Conservation (phyloP, 2,797 vertebrate species). For the Premnoplex brunnescens region DNA sequence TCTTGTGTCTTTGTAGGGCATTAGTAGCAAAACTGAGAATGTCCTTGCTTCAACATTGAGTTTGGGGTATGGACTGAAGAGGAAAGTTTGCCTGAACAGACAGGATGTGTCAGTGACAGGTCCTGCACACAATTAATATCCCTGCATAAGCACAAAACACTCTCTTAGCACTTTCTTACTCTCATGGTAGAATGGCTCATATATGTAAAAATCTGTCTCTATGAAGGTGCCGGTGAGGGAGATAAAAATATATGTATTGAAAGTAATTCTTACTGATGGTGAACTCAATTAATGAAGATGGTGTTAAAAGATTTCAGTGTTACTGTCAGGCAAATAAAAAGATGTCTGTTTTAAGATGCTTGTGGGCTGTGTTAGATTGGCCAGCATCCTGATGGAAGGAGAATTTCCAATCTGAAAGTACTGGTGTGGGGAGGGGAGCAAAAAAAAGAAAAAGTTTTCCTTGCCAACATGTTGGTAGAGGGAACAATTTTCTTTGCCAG, state of each 20-base stretch:
- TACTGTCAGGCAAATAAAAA: not conserved
- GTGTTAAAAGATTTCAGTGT: not conserved
- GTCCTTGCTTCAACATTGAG: not conserved
- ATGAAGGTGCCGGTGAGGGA: not conserved
- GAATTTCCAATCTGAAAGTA: not conserved
- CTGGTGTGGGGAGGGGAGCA: rapidly evolving
- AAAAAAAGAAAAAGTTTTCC: not conserved
- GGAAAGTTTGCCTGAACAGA: not conserved
- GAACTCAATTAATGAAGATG: not conserved
- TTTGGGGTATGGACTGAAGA: not conserved
- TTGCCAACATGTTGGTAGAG: not conserved
- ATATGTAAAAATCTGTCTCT: not conserved
- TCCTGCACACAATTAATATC: not conserved
- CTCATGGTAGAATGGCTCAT: not conserved
- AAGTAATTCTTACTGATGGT: not conserved
- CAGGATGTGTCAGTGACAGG: not conserved
- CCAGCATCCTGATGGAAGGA: not conserved
- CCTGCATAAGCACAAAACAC: not conserved
- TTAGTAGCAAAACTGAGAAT: not conserved
- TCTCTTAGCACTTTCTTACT: not conserved
- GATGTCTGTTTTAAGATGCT: not conserved
- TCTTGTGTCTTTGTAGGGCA: not conserved
- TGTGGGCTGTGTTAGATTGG: not conserved
- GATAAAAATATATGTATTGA: not conserved
- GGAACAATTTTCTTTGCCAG: not conserved